These are phyloP conservation scores for Cataglyphis altisquamis DNA, from an alignment of 2,888 invertebrate species.

Conservation along the genomic window DNA sequence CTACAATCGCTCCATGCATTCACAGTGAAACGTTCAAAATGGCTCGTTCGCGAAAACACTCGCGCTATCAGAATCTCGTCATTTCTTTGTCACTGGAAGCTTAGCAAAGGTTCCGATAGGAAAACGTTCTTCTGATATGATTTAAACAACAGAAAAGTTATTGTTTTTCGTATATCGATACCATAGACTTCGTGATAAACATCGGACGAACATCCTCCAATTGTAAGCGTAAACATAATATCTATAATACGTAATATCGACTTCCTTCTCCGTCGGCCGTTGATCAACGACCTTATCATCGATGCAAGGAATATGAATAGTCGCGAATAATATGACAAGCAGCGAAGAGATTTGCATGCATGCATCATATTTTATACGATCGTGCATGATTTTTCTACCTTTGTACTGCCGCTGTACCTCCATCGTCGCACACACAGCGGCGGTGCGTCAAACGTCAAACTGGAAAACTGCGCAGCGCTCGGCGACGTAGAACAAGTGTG, in stretches of 20 bases:
- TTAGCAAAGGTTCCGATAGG: background rate
- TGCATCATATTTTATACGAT: background rate
- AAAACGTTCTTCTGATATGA: background rate
- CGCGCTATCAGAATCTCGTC: background rate
- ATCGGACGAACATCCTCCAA: background rate
- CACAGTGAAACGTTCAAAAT: slow-evolving; percentile 10
- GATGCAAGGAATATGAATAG: background rate
- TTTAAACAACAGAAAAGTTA: too few relatives aligned
- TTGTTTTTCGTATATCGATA: background rate
- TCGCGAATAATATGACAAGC: background rate
- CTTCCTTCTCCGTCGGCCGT: background rate
- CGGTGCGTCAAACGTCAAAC: slow-evolving; percentile 46
- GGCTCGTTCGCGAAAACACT: slow-evolving; percentile 5
- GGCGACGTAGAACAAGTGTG: slow-evolving; percentile 6
- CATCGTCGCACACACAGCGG: slow-evolving; percentile 68
- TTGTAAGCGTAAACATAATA: background rate
- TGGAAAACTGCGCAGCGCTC: slow-evolving; percentile 61
- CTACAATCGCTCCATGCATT: background rate
- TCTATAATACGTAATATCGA: background rate
- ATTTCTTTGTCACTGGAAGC: background rate
- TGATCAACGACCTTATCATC: background rate
- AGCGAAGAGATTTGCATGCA: background rate
- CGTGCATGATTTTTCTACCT: slow-evolving; percentile 71
- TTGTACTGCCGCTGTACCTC: slow-evolving; percentile 78
- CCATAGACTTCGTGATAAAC: background rate